Conservation (phyloP, 2,797 vertebrate species). For the Myiotriccus ornatus region DNA sequence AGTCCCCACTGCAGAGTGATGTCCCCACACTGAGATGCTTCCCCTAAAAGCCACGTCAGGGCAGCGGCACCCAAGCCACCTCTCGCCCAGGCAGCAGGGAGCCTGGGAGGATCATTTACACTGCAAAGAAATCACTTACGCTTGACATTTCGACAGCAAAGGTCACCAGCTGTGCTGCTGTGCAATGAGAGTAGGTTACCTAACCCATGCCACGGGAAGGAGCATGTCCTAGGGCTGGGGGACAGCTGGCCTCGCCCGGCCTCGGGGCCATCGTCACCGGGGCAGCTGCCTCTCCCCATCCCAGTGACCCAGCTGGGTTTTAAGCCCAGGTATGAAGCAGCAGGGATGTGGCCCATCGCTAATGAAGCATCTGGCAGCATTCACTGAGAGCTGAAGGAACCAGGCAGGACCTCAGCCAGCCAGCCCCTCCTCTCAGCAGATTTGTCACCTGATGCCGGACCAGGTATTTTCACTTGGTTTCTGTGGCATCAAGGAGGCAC, state of each 20-base stretch:
- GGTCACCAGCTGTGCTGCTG: conserved; percentile 46
- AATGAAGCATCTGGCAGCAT: rapidly evolving
- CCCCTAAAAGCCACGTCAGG: background rate
- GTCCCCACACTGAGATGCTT: background rate
- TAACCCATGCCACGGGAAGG: background rate
- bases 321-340: background rate
- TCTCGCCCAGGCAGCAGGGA: rapidly evolving
- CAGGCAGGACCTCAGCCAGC: background rate
- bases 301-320: background rate
- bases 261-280: rapidly evolving
- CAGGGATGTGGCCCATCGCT: rapidly evolving
- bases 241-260: conserved; percentile 3
- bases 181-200: background rate
- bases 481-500: background rate
- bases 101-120: background rate
- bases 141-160: conserved; percentile 60
- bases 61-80: background rate
- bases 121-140: conserved; percentile 28
- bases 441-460: background rate
- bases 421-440: background rate
- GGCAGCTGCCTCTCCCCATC: background rate
- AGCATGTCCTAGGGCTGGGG: background rate
- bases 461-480: background rate
- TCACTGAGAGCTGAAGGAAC: background rate
- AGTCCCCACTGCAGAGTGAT: background rate